Evolutionary conservation across 1,140 invertebrate species (phyloP), one percentile per base, ranked within the genome.

Genomic region (Anastrepha obliqua): DNA sequence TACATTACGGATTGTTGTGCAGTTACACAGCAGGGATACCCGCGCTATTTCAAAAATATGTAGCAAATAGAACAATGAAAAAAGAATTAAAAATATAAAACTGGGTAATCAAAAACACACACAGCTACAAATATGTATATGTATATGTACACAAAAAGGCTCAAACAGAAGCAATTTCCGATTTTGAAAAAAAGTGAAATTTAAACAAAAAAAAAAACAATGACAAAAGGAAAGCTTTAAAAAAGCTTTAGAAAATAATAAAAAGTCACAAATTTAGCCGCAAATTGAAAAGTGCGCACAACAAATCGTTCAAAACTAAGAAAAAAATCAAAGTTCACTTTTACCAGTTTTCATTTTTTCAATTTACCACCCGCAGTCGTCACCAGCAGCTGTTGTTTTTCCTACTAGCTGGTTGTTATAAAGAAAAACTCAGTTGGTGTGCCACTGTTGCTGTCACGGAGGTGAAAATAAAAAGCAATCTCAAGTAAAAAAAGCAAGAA

Each of bases 381-480:
- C 74, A 81, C 20, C 47, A 81, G 47, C 74, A 81, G 74, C 74
- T 81, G 74, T 81, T 81, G 74, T 55, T 81, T 81, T 81, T 51
- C 74, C 55, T 81, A 29, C 74, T 8, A 81, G 17, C 74, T 55
- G 20, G 70, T 74, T 67, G 62, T 7, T 67, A 39, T 8, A 3
- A 47, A 51, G 29, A 11, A n/a, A 9, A 9, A n/a, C 74, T 5
- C 74, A 55, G 74, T 81, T 42, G 74, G 47, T 55, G 47, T 55
- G 74, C 74, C 20, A 20, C 47, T n/a, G 15, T 20, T 9, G 74
- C 47, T 55, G 74, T 81, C 74, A 81, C 44, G 55, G 51, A 6
- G 74, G 47, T 17, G 47, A 17, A 51, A 81, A 55, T 51, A 29
- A 81, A 81, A 81, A 55, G 20, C 6, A 81, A 9, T 55, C 44